Evolutionary conservation across 2,113 vertebrate genomes (phyloP).

Genomic region (Zapornia atra): DNA sequence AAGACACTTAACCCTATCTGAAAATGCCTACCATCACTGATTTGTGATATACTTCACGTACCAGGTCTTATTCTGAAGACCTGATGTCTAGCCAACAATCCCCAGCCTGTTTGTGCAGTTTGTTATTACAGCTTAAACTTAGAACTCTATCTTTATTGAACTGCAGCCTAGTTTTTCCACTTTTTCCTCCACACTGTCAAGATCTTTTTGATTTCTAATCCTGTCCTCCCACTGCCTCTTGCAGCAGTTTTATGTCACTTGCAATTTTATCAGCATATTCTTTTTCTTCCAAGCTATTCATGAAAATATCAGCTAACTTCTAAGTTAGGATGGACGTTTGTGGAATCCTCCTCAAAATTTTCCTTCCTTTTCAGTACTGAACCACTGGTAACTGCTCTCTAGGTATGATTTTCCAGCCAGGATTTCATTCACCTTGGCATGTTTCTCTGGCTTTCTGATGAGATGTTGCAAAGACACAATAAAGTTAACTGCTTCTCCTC

Average conservation of each 20-base stretch:
- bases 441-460: background rate
- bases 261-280: background rate
- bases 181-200: background rate
- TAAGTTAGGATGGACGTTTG: background rate
- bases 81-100: background rate
- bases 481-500: background rate
- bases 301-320: background rate
- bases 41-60: background rate
- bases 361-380: background rate
- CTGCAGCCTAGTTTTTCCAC: background rate
- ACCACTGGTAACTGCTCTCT: background rate
- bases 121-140: background rate
- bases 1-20: background rate
- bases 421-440: background rate
- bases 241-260: background rate
- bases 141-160: background rate
- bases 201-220: slow-evolving; percentile 22
- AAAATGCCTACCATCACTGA: background rate
- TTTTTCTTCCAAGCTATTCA: background rate
- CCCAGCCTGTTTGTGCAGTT: background rate
- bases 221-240: background rate
- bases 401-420: background rate
- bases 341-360: background rate
- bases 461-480: background rate
- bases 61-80: background rate